Percentiles rank a stretch among this genome's conserved stretches.
Conservation (phyloP, 2,888 invertebrate genomes). For the Stomorhina lunata region DNA sequence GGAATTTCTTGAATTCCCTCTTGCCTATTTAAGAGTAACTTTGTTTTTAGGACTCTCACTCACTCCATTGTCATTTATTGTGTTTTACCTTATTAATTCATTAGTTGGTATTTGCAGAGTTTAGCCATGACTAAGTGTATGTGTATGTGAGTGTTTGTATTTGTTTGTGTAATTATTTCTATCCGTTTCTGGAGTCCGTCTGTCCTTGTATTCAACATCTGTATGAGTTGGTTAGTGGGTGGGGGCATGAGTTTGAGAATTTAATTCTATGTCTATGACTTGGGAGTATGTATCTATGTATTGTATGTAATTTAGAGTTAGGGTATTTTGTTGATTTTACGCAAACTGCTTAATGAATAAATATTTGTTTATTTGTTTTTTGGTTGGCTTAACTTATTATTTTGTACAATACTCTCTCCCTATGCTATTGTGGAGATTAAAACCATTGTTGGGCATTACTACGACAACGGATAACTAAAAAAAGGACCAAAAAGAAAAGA, state of each 20-base stretch:
- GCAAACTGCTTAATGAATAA: slow-evolving; percentile 63
- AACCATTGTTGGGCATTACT: slow-evolving; percentile 69
- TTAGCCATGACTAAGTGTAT: background rate
- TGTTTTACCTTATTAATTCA: slow-evolving; percentile 9
- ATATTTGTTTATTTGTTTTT: slow-evolving; percentile 61
- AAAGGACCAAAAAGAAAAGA: slow-evolving; percentile 1
- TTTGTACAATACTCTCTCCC: slow-evolving; percentile 5
- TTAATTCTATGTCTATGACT: background rate
- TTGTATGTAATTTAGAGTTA: no score
- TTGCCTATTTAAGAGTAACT: background rate
- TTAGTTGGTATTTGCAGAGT: slow-evolving; percentile 8
- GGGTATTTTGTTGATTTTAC: slow-evolving; percentile 39
- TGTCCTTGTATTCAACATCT: background rate
- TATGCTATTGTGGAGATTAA: slow-evolving; percentile 52
- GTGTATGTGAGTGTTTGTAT: background rate
- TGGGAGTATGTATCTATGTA: background rate
- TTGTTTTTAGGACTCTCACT: no score
- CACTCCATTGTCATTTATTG: background rate
- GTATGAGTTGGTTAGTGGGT: background rate
- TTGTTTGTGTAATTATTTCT: background rate
- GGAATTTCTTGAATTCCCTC: background rate
- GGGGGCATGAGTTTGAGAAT: no score
- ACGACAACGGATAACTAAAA: slow-evolving; percentile 45
- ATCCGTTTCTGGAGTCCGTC: background rate
- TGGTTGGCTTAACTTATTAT: slow-evolving; percentile 60